phyloP scores from a whole-genome alignment of 2,113 vertebrate species.

The Tiliqua scincoides region DNA sequence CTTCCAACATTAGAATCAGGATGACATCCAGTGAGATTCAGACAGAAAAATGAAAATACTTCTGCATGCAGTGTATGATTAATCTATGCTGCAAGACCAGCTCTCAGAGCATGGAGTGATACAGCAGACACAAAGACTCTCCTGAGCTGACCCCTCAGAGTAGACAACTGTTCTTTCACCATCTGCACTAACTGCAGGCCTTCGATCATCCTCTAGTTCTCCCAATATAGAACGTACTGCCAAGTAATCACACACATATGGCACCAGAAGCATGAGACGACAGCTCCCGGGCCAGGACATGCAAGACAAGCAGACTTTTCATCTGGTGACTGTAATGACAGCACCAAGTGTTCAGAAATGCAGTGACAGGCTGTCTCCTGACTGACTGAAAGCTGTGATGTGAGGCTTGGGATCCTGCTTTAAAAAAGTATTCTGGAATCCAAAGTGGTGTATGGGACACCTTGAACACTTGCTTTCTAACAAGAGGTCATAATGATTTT shows the following conservation, averaged over 20 bases:
- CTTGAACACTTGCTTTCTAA: background rate
- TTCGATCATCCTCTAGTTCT: background rate
- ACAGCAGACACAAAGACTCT: conserved; percentile 21
- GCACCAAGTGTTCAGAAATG: background rate
- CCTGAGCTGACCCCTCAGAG: conserved; percentile 14
- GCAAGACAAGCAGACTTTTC: background rate
- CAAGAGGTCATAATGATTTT: background rate
- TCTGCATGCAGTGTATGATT: too few species aligned
- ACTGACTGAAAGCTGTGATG: background rate
- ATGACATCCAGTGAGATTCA: too few species aligned
- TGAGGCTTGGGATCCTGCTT: background rate
- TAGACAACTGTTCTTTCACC: background rate
- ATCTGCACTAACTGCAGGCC: background rate
- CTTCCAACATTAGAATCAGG: too few species aligned
- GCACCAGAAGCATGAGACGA: background rate
- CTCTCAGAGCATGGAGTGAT: background rate
- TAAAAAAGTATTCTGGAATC: background rate
- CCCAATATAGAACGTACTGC: background rate
- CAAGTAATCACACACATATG: background rate
- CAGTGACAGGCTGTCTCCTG: background rate
- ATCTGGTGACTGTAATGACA: background rate
- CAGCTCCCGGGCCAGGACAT: background rate
- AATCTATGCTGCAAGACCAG: too few species aligned
- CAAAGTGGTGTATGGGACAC: background rate
- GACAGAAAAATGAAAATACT: too few species aligned